phyloP scores from a whole-genome alignment of 2,888 invertebrate genomes.

The Dioctria rufipes region DNA sequence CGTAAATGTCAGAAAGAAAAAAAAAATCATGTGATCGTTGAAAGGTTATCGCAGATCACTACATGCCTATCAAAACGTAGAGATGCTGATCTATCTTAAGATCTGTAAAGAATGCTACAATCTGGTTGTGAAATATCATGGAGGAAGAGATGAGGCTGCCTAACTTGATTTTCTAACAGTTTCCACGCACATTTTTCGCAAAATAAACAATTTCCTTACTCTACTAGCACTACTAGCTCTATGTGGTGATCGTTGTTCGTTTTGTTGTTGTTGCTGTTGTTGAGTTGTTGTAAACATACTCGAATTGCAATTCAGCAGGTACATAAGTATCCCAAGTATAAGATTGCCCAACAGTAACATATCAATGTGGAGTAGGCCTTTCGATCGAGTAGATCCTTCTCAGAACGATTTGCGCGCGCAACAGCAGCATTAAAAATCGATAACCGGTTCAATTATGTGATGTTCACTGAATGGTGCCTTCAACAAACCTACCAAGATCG shows the following conservation, averaged over 20 bases:
- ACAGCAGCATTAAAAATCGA: slow-evolving; percentile 55
- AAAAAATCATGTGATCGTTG: slow-evolving; percentile 10
- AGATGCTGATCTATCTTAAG: slow-evolving; percentile 14
- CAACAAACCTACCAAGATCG: too few species aligned
- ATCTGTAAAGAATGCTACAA: slow-evolving; percentile 31
- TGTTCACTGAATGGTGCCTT: slow-evolving; percentile 51
- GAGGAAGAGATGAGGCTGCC: slow-evolving; percentile 31
- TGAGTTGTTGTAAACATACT: slow-evolving; percentile 40
- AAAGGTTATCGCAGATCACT: slow-evolving; percentile 24
- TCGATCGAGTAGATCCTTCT: not conserved
- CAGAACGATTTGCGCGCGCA: slow-evolving; percentile 23
- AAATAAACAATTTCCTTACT: slow-evolving; percentile 52
- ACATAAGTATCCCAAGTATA: not conserved
- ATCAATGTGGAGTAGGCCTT: slow-evolving; percentile 7
- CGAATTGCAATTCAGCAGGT: not conserved
- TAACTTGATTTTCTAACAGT: slow-evolving; percentile 57
- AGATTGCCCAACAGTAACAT: not conserved
- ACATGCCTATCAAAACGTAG: slow-evolving; percentile 12
- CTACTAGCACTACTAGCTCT: not conserved
- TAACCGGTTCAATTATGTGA: slow-evolving; percentile 61
- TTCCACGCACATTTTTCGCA: slow-evolving; percentile 53
- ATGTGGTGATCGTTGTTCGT: not conserved
- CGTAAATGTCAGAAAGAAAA: slow-evolving; percentile 23
- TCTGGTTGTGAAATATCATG: slow-evolving; percentile 23
- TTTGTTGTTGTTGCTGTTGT: not conserved